Conservation (phyloP, 2,113 vertebrate genomes). For the Xenotilapia caudafasciata region DNA sequence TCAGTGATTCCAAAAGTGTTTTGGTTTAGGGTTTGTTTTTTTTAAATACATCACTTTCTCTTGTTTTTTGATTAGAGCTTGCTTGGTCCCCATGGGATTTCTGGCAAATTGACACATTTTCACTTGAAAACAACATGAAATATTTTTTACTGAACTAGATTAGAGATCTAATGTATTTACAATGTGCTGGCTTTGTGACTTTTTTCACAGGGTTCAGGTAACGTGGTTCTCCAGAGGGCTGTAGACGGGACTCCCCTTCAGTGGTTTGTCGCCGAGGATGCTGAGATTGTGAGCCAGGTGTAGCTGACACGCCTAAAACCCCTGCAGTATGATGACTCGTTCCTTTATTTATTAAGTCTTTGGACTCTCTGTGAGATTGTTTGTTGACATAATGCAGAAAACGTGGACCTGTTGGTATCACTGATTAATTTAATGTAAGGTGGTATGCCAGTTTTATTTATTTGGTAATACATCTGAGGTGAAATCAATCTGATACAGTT, state of each 20-base stretch:
- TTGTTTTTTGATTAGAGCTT: neutral
- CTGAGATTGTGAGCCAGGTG: slow-evolving; percentile 85
- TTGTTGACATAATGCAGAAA: slow-evolving; percentile 14
- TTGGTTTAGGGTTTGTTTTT: neutral
- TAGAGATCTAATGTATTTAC: neutral
- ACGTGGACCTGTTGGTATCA: neutral
- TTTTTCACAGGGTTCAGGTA: slow-evolving; percentile 64
- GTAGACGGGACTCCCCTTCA: slow-evolving; percentile 81
- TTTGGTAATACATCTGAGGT: slow-evolving; percentile 23
- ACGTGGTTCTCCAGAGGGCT: slow-evolving; percentile 76
- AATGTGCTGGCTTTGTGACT: neutral
- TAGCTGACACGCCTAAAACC: slow-evolving; percentile 28
- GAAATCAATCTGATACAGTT: neutral
- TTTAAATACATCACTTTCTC: neutral
- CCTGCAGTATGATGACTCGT: neutral
- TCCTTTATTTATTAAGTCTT: slow-evolving; percentile 60
- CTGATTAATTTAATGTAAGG: slow-evolving; percentile 57
- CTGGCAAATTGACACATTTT: neutral
- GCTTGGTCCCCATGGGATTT: neutral
- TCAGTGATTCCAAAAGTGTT: neutral
- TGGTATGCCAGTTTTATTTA: slow-evolving; percentile 62
- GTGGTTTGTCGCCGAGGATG: slow-evolving; percentile 80
- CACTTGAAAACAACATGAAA: neutral
- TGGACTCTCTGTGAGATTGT: slow-evolving; percentile 58
- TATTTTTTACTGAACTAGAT: neutral